Evolutionary conservation across 2,113 vertebrate species (phyloP).

Genomic region (Alces alces): DNA sequence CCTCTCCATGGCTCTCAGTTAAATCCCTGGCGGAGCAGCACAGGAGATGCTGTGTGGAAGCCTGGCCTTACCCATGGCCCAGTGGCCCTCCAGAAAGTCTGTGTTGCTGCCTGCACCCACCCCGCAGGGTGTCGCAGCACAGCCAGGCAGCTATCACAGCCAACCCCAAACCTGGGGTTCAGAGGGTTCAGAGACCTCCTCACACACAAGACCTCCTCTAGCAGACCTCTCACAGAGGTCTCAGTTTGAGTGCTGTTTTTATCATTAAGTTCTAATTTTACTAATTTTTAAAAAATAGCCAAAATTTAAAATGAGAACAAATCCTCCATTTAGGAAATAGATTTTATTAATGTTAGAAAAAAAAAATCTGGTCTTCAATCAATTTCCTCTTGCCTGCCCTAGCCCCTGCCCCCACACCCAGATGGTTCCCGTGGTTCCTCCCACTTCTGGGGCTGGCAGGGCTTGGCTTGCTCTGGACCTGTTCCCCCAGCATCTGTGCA

Average conservation of each 20-base stretch:
- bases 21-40: not conserved
- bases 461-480: not conserved
- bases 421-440: constrained; percentile 28
- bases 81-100: not conserved
- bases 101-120: not conserved
- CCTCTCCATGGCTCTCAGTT: rapidly evolving
- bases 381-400: not conserved
- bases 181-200: not conserved
- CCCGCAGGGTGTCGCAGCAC: not conserved
- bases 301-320: not conserved
- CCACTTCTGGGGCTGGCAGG: not conserved
- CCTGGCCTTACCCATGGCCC: not conserved
- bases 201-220: not conserved
- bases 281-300: not conserved
- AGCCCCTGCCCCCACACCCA: not conserved
- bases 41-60: not conserved
- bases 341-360: not conserved
- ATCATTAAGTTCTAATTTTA: not conserved
- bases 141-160: not conserved
- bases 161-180: not conserved
- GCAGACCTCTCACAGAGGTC: not conserved
- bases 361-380: not conserved
- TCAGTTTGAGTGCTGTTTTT: not conserved
- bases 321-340: not conserved
- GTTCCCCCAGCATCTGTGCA: not conserved